These are phyloP conservation scores for Brassicogethes aeneus DNA, from an alignment of 2,888 invertebrate species.

Conservation along the genomic window DNA sequence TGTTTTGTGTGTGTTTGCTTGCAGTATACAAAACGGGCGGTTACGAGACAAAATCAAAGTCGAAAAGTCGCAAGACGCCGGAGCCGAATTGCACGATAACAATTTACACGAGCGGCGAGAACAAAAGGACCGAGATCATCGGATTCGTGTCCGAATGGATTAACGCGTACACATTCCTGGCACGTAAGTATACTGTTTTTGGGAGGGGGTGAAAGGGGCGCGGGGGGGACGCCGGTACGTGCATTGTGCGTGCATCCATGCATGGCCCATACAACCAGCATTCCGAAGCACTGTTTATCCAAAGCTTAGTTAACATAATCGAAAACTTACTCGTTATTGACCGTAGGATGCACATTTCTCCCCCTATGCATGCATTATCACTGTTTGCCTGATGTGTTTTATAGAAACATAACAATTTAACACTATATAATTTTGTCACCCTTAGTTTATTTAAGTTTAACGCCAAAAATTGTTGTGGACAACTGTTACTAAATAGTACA, in stretches of 20 bases:
- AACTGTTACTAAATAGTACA: too few relatives aligned
- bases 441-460: too few relatives aligned
- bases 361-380: too few relatives aligned
- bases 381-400: too few relatives aligned
- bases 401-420: too few relatives aligned
- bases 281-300: background rate
- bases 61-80: conserved; percentile 36
- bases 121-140: conserved; percentile 44
- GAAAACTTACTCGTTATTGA: too few relatives aligned
- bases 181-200: conserved; percentile 54
- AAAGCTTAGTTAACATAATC: background rate
- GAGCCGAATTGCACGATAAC: conserved; percentile 45
- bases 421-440: too few relatives aligned
- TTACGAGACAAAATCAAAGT: conserved; percentile 32
- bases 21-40: conserved; percentile 29
- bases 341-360: too few relatives aligned
- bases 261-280: conserved; percentile 11
- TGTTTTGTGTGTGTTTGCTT: conserved; percentile 21
- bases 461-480: too few relatives aligned
- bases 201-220: background rate
- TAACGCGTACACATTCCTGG: conserved; percentile 56
- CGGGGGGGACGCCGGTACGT: conserved; percentile 13
- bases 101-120: conserved; percentile 34
- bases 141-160: conserved; percentile 65
- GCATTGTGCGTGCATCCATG: conserved; percentile 15